Evolutionary conservation across 1,140 invertebrate species (phyloP), one percentile per base, ranked within the genome.

Genomic region (Cheumatopsyche charites): DNA sequence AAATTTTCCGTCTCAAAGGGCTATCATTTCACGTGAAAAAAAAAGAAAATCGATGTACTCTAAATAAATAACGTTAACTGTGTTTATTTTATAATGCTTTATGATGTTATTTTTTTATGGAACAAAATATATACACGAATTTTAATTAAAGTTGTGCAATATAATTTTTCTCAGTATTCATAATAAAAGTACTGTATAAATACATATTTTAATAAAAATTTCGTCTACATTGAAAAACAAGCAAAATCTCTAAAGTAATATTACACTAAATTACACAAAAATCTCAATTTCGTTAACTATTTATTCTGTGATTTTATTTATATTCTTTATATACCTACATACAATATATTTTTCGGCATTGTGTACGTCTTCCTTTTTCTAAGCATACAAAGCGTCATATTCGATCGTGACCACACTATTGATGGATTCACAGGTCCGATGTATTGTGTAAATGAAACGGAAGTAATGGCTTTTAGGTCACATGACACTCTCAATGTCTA

Each of bases 391-490:
- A 42, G 62, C 29, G 21, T 42, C 29, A 45, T 63, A 63, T 63
- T 63, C 11, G 42, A 9, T 63, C 42, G 62, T 63, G 62, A 63
- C 63, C 63, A 47, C 21, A 41, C 63, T 47, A 47, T 67, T 67
- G 63, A 47, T 49, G 63, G 45, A 45, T 67, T 23, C 45, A 19
- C 23, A 47, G 25, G 63, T 67, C 63, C 42, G n/a, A 7, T 49
- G 63, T 49, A 67, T 67, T 67, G 63, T 67, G 63, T 67, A 67
- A 67, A 67, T 67, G 63, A 67, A 67, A 67, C 63, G 63, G 63
- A 67, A 67, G 63, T 49, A 49, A 67, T 47, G 63, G 63, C 63
- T 67, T 67, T 67, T 67, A 67, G 42, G 63, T 15, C 13, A 11
- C 26, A 43, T 67, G 63, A 67, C 63, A 67, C 17, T 29, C 36